Percentiles rank a stretch among this genome's conserved stretches.
Conservation (phyloP, 2,888 invertebrate genomes). For the Muscina levida region DNA sequence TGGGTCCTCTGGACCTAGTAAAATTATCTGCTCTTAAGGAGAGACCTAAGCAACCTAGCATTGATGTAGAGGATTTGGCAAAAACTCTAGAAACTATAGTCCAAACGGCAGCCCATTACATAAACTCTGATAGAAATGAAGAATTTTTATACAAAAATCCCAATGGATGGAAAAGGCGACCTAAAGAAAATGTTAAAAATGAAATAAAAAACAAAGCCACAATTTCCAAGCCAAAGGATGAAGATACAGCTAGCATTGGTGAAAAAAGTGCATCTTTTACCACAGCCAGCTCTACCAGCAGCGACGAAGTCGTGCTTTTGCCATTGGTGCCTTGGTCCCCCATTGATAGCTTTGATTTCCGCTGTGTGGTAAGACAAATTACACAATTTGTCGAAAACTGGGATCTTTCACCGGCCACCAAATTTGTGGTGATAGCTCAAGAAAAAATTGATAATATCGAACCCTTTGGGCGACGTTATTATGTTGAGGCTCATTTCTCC, state of each 20-base stretch:
- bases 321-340: constrained; percentile 53
- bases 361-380: constrained; percentile 68
- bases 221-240: not conserved
- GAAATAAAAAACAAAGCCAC: not conserved
- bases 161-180: not conserved
- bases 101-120: constrained; percentile 68
- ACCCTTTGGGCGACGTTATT: constrained; percentile 70
- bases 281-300: not conserved
- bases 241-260: not conserved
- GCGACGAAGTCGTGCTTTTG: not conserved
- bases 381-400: constrained; percentile 72
- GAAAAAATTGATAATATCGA: constrained; percentile 60
- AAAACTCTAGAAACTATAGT: constrained; percentile 59
- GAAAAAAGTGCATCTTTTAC: not conserved
- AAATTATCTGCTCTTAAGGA: constrained; percentile 1
- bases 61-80: not conserved
- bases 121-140: constrained; percentile 69
- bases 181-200: not conserved
- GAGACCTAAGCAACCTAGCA: not conserved
- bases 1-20: constrained; percentile 55
- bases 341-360: constrained; percentile 70
- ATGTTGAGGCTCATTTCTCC: constrained; percentile 75
- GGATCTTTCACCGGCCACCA: constrained; percentile 73
- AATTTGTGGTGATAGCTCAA: constrained; percentile 72
- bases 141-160: constrained; percentile 72